Conservation (phyloP, 2,888 invertebrate genomes). For the Rhamphomyia laevipes region DNA sequence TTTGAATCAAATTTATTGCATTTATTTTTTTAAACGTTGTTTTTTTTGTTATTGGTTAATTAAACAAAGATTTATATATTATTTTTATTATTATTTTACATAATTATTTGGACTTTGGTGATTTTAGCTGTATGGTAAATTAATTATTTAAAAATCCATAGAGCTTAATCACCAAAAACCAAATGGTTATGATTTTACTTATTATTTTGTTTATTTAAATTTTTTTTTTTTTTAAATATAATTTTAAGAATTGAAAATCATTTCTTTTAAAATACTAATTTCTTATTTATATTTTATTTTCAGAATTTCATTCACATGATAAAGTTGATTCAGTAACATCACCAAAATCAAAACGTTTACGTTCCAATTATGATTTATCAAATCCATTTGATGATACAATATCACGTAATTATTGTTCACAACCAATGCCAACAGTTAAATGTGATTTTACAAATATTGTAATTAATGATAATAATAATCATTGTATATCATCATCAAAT, state of each 20-base stretch:
- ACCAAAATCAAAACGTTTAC: constrained; percentile 33
- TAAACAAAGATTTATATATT: no score
- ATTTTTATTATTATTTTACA: constrained; percentile 22
- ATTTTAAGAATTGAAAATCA: background rate
- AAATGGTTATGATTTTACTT: constrained; percentile 37
- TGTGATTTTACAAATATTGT: background rate
- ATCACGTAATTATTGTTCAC: constrained; percentile 37
- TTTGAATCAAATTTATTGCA: constrained; percentile 7
- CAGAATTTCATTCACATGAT: constrained; percentile 33
- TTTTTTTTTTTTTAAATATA: background rate
- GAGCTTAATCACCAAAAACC: constrained; percentile 64
- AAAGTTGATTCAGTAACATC: constrained; percentile 32
- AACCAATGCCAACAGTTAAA: constrained; percentile 33
- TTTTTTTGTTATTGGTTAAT: no score
- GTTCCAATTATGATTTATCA: constrained; percentile 27
- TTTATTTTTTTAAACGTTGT: constrained; percentile 13
- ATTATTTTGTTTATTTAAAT: constrained; percentile 10
- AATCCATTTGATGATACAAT: constrained; percentile 32
- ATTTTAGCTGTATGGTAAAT: constrained; percentile 57
- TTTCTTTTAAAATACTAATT: background rate
- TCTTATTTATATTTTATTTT: constrained; percentile 7
- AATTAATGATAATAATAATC: background rate
- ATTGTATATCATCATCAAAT: background rate
- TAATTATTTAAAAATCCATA: constrained; percentile 43
- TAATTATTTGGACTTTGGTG: constrained; percentile 55